phyloP scores from a whole-genome alignment of 1,140 invertebrate genomes.

The Sesamia nonagrioides region DNA sequence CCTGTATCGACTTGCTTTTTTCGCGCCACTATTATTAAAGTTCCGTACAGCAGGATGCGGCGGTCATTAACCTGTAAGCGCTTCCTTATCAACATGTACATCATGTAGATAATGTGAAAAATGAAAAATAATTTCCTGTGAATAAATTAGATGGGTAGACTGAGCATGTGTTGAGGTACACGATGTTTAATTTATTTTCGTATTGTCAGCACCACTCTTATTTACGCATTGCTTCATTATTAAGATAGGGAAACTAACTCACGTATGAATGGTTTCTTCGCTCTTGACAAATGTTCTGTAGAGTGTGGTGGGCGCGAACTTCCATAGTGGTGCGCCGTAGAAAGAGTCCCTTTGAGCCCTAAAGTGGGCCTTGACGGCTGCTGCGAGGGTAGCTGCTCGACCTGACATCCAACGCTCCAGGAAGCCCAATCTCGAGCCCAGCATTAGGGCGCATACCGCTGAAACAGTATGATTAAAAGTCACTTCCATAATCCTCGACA shows the following conservation, averaged over 20 bases:
- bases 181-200: no score
- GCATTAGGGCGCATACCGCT: constrained; percentile 92
- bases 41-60: no score
- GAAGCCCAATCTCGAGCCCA: constrained; percentile 94
- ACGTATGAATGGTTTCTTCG: constrained; percentile 94
- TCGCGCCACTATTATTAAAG: no score
- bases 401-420: constrained; percentile 89
- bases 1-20: no score
- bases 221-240: constrained; percentile 33
- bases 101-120: no score
- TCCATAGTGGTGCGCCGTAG: constrained; percentile 95
- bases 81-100: no score
- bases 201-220: no score
- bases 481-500: not conserved
- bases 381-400: constrained; percentile 88
- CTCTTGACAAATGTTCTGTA: constrained; percentile 92
- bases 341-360: constrained; percentile 92
- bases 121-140: no score
- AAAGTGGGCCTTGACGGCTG: constrained; percentile 92
- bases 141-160: no score
- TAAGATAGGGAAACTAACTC: constrained; percentile 55
- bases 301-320: constrained; percentile 91
- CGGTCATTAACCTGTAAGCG: no score
- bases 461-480: constrained; percentile 52
- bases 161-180: no score